These are phyloP conservation scores for Sebastes matsubarae DNA, from an alignment of 2,797 vertebrate species.

Conservation along the genomic window DNA sequence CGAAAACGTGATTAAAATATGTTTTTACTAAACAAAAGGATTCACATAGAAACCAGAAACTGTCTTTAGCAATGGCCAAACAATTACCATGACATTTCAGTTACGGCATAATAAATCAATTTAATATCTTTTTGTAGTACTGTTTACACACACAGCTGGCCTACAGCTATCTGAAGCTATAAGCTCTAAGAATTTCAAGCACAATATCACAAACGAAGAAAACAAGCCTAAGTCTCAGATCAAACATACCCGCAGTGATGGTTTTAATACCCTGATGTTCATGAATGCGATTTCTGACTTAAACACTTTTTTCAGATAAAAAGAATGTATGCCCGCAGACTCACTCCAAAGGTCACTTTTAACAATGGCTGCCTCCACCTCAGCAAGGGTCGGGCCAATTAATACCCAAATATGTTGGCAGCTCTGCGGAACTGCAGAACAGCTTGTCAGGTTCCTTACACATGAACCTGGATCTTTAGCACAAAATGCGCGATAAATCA, in stretches of 20 bases:
- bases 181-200: neutral
- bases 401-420: conserved; percentile 23
- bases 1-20: neutral
- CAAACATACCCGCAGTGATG: neutral
- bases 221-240: neutral
- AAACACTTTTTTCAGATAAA: neutral
- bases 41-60: neutral
- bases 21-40: neutral
- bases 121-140: neutral
- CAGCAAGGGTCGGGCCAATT: conserved; percentile 31
- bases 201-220: neutral
- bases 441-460: conserved; percentile 29
- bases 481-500: conserved; percentile 1
- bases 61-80: neutral
- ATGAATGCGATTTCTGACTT: neutral
- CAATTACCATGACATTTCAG: neutral
- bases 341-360: conserved; percentile 47
- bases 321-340: neutral
- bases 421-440: neutral
- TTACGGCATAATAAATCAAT: neutral
- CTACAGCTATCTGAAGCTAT: neutral
- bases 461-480: conserved; percentile 5
- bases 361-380: conserved; percentile 38
- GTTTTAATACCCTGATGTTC: neutral
- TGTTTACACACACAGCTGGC: neutral